A percentile compares a stretch with the other conserved stretches of the same genome.
Conservation (phyloP, 2,797 vertebrate species). For the Botia kubotai region DNA sequence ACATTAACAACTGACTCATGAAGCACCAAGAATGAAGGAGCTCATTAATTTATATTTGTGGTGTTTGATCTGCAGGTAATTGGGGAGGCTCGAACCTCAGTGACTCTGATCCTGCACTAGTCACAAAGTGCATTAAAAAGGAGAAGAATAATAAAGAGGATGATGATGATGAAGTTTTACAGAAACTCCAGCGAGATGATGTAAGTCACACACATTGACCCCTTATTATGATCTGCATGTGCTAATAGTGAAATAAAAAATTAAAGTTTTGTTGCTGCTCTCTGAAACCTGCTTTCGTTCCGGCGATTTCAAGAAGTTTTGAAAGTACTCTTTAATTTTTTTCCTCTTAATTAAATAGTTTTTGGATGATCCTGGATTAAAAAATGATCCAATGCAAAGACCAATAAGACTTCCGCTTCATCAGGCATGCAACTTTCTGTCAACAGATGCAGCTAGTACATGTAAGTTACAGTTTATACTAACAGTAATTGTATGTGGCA, state of each 20-base stretch:
- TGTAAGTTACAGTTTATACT: slow-evolving; percentile 57
- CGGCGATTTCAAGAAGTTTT: no score
- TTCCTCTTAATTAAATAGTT: slow-evolving; percentile 67
- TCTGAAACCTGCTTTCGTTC: no score
- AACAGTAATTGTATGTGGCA: not conserved
- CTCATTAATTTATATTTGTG: no score
- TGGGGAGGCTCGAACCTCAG: slow-evolving; percentile 60
- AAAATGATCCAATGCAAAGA: slow-evolving; percentile 74
- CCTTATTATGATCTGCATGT: not conserved
- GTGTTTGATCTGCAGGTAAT: slow-evolving; percentile 64
- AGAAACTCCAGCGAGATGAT: slow-evolving; percentile 77
- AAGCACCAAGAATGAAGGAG: not conserved
- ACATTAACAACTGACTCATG: not conserved
- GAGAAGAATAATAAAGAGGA: slow-evolving; percentile 68
- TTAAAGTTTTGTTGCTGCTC: not conserved
- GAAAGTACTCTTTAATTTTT: no score
- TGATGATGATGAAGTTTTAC: slow-evolving; percentile 72
- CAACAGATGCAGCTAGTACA: slow-evolving; percentile 47
- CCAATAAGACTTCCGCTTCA: slow-evolving; percentile 79
- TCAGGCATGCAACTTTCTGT: slow-evolving; percentile 64
- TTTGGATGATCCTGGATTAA: slow-evolving; percentile 78
- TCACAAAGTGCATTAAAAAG: slow-evolving; percentile 72
- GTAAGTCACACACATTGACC: slow-evolving; percentile 61
- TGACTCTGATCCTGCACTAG: slow-evolving; percentile 60
- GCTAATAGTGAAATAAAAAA: not conserved